Conservation (phyloP, 2,888 invertebrate genomes). For the Drosophila limbata region DNA sequence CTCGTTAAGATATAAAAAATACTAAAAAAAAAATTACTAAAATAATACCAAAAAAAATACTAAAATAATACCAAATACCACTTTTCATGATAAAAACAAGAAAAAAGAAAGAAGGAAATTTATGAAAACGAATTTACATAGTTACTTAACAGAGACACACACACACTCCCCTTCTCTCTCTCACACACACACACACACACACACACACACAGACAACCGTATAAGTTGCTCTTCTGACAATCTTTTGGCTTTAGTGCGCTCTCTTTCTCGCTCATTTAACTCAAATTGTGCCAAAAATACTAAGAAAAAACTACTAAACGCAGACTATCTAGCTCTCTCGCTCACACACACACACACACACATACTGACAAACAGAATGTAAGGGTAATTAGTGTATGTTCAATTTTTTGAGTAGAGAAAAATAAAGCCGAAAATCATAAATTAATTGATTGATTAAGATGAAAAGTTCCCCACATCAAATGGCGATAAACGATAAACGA, state of each 20-base stretch:
- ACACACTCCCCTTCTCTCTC: conserved; percentile 4
- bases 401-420: conserved; percentile 41
- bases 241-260: conserved; percentile 2
- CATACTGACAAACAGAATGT: conserved; percentile 16
- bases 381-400: conserved; percentile 57
- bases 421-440: conserved; percentile 1
- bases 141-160: conserved; percentile 55
- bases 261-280: conserved; percentile 38
- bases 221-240: conserved; percentile 16
- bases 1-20: conserved; percentile 52
- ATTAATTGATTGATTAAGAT: conserved; percentile 13
- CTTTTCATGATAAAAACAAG: conserved; percentile 22
- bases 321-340: conserved; percentile 8
- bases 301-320: not conserved
- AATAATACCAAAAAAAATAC: conserved; percentile 15
- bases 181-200: not conserved
- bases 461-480: not conserved
- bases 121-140: conserved; percentile 74
- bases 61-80: conserved; percentile 36
- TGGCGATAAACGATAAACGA: conserved; percentile 5
- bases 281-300: conserved; percentile 46
- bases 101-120: conserved; percentile 19
- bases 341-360: conserved; percentile 22
- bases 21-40: conserved; percentile 4
- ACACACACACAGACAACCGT: not conserved